phyloP scores from a whole-genome alignment of 37 sponge, comb jelly and placozoan genomes.

The Beroe ovata region DNA sequence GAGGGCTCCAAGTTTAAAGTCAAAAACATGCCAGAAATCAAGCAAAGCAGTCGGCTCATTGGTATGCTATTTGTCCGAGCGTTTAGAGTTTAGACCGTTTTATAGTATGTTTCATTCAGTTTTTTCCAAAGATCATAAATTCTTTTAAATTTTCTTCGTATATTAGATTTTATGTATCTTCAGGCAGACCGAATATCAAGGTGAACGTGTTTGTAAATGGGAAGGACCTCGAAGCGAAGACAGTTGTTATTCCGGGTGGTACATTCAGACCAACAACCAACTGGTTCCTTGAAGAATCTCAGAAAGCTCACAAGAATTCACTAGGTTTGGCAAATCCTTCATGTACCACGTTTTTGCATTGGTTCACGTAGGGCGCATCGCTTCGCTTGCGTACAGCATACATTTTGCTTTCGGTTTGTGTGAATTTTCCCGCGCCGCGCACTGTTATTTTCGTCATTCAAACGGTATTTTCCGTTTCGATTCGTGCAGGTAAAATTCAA shows the following conservation, averaged over 20 bases:
- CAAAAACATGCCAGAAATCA: constrained; percentile 48
- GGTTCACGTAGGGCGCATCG: not conserved
- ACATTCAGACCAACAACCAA: constrained; percentile 3
- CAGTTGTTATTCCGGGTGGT: constrained; percentile 21
- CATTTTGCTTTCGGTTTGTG: not conserved
- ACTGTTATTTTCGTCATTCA: constrained; percentile 1
- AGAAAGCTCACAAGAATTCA: not conserved
- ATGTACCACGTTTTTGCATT: not conserved
- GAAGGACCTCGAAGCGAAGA: constrained; percentile 2
- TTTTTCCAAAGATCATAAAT: no score
- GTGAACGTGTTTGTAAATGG: constrained; percentile 22
- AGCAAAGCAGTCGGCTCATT: constrained; percentile 7
- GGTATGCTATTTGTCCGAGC: not conserved
- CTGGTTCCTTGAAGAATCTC: constrained; percentile 29
- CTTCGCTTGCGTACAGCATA: not conserved
- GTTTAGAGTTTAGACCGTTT: no score
- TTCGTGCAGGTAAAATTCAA: not conserved
- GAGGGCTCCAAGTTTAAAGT: constrained; percentile 28
- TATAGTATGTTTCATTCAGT: no score
- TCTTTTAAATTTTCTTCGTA: no score
- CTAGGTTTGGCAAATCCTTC: not conserved
- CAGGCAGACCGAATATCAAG: constrained; percentile 14
- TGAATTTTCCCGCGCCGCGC: constrained; percentile 28
- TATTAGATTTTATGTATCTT: no score
- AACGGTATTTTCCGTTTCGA: constrained; percentile 18